Evolutionary conservation across 2,113 vertebrate genomes (phyloP).

Genomic region (Cyprinus carpio): DNA sequence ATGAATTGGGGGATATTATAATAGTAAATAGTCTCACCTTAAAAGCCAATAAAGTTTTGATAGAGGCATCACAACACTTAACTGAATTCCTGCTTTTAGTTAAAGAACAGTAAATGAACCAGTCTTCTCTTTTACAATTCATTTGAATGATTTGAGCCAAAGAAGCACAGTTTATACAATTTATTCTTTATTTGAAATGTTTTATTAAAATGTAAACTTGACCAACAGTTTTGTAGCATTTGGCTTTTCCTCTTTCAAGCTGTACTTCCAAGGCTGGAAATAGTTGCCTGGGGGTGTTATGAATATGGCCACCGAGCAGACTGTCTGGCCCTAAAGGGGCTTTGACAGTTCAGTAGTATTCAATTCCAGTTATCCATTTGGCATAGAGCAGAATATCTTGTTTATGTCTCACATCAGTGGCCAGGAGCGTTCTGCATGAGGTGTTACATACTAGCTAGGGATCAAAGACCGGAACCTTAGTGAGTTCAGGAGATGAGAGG

Average conservation of each 20-base stretch:
- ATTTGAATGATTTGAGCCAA: neutral
- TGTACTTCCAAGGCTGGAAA: neutral
- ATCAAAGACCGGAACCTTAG: conserved; percentile 20
- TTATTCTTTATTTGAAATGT: neutral
- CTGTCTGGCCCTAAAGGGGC: neutral
- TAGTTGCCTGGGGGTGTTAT: neutral
- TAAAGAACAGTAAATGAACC: neutral
- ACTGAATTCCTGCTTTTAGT: neutral
- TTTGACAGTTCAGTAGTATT: neutral
- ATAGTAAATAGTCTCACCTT: neutral
- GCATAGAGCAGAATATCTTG: neutral
- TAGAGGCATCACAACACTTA: too few species aligned
- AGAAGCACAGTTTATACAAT: neutral
- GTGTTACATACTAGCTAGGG: neutral
- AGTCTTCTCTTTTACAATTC: neutral
- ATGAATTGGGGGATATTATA: too few species aligned
- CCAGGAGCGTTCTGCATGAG: conserved; percentile 6
- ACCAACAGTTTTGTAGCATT: neutral
- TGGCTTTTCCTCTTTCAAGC: neutral
- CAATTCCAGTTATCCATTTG: neutral
- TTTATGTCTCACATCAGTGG: neutral
- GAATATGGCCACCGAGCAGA: neutral
- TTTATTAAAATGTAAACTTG: neutral
- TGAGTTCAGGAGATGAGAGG: conserved; percentile 11
- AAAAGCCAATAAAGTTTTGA: neutral